Base-by-base conservation (phyloP, 2,797 vertebrate species). In the Sternarchorhynchus goeldii region DNA sequence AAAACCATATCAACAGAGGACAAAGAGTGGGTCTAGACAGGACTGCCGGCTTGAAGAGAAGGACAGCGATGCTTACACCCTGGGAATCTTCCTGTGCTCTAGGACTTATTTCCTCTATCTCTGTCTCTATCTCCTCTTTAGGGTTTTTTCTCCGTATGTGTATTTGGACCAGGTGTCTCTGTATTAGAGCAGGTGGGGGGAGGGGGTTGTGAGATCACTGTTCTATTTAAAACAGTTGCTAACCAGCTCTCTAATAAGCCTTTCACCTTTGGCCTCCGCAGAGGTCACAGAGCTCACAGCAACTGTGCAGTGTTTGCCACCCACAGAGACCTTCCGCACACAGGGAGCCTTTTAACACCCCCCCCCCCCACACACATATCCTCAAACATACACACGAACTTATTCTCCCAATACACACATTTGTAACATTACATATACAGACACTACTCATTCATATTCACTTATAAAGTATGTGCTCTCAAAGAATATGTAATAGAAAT, bases 171-270 rank as follows among this genome's bases (percentile, higher is more conserved):
- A 76, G 69, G 79, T 84, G 76, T 59, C 31, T 75, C 18, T 69
- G 29, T 65, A 32, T n/a, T 55, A 41, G 66, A 85, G 81, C 85
- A 88, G 86, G 85, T 88, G 87, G 88, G 87, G 85, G 87, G 85
- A 84, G 74, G 81, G 80, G 75, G 73, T 14, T 60, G 31, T 34
- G 78, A 79, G 57, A 60, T 87, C 86, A 86, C 70, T 68, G 73
- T 70, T 88, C 87, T 91, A 89, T 91, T 91, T 91, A 90, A 85
- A 90, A 87, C 86, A 81, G 79, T 83, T 81, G 87, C 89, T 86
- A 87, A 81, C 83, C 83, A 85, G 83, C 83, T 88, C 86, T 85
- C 88, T 88, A 87, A 90, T 90, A 88, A 90, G 88, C 86, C 84
- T 89, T 89, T 90, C 83, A 88, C 89, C 87, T 79, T 70, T 84